These are phyloP conservation scores for Myotis vivesi DNA, from an alignment of 2,797 vertebrate species.

Conservation along the genomic window DNA sequence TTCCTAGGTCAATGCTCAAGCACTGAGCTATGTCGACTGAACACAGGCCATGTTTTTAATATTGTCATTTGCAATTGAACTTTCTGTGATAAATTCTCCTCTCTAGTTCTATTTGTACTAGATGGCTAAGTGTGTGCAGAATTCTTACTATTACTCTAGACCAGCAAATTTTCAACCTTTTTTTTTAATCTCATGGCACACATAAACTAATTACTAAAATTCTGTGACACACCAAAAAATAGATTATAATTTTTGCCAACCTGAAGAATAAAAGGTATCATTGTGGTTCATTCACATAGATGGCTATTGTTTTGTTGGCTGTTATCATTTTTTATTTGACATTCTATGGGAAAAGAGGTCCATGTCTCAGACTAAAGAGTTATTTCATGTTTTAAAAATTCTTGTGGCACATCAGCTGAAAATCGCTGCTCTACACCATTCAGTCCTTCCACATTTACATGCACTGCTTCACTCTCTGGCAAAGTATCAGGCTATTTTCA, in stretches of 20 bases:
- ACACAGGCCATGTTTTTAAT: not conserved
- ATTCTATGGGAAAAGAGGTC: not conserved
- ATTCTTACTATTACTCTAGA: not conserved
- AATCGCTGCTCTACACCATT: not conserved
- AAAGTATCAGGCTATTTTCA: slow-evolving; percentile 53
- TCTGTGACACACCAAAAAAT: not conserved
- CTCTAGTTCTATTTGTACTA: not conserved
- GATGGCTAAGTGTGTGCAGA: not conserved
- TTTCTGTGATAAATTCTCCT: not conserved
- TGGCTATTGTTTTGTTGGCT: not conserved
- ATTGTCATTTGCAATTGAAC: not conserved
- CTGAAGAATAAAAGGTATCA: not conserved
- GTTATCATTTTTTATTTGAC: not conserved
- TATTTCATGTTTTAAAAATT: not conserved
- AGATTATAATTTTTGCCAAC: not conserved
- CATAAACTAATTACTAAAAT: not conserved
- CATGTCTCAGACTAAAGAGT: not conserved
- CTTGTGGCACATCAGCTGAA: not conserved
- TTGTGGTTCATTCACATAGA: not conserved
- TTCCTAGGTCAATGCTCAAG: no score
- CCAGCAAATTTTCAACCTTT: not conserved
- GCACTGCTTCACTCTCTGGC: not conserved
- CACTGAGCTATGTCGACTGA: no score
- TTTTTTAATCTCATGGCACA: not conserved
- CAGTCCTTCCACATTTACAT: not conserved